Percentiles rank a stretch among this genome's conserved stretches.
phyloP scores from a whole-genome alignment of 2,888 invertebrate genomes.

The Portevinia maculata region DNA sequence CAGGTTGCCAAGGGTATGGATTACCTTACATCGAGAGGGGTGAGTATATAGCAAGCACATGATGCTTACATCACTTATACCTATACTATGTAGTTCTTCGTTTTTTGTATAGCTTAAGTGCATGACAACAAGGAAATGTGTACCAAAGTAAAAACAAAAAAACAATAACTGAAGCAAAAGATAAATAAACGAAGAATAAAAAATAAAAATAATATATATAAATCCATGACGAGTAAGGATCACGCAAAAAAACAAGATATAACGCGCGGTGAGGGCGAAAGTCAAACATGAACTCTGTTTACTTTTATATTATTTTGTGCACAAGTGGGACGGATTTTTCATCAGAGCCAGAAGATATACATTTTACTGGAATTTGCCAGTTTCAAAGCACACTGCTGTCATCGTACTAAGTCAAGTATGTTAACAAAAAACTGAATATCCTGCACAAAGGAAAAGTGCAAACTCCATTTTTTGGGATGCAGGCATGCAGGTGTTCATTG shows the following conservation, averaged over 20 bases:
- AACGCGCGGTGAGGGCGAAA: background rate
- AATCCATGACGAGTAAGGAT: slow-evolving; percentile 50
- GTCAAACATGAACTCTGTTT: slow-evolving; percentile 22
- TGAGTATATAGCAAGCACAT: slow-evolving; percentile 83
- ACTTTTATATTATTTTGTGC: slow-evolving; percentile 41
- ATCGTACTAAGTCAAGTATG: slow-evolving; percentile 41
- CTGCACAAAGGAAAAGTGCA: slow-evolving; percentile 49
- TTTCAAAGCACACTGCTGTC: slow-evolving; percentile 37
- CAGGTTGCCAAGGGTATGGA: slow-evolving; percentile 96
- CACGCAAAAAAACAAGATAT: slow-evolving; percentile 38
- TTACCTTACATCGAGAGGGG: slow-evolving; percentile 91
- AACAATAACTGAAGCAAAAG: slow-evolving; percentile 34
- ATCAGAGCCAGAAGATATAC: slow-evolving; percentile 11
- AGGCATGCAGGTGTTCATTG: slow-evolving; percentile 28
- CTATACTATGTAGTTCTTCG: slow-evolving; percentile 31
- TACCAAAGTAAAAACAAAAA: slow-evolving; percentile 26
- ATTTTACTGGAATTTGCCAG: slow-evolving; percentile 34
- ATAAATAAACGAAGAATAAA: slow-evolving; percentile 23
- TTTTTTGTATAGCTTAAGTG: slow-evolving; percentile 24
- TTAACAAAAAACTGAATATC: slow-evolving; percentile 52
- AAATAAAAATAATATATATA: slow-evolving; percentile 44
- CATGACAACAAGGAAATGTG: slow-evolving; percentile 10
- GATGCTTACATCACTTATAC: slow-evolving; percentile 42
- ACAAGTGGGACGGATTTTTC: slow-evolving; percentile 13
- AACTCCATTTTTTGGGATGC: slow-evolving; percentile 37